Percentiles rank a stretch among this genome's conserved stretches.
Conservation (phyloP, 2,797 vertebrate species). For the Anisognathus igniventris region DNA sequence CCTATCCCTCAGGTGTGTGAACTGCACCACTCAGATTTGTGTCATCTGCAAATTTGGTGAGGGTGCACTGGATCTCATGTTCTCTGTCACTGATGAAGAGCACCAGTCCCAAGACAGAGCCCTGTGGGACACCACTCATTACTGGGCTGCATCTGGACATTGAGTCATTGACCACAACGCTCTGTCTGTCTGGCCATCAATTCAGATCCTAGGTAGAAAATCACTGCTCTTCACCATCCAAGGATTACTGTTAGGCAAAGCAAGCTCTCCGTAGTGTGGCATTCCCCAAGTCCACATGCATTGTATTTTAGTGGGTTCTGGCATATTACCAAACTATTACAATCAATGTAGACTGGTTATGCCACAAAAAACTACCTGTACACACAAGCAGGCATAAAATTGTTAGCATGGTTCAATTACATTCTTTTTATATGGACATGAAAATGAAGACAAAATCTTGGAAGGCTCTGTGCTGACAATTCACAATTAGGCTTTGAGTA, state of each 20-base stretch:
- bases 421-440: background rate
- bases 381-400: background rate
- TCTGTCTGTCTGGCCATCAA: background rate
- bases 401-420: background rate
- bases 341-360: background rate
- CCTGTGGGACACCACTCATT: background rate
- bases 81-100: background rate
- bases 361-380: background rate
- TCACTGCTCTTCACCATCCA: background rate
- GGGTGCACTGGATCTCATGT: background rate
- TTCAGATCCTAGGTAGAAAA: background rate
- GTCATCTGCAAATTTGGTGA: background rate
- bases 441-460: background rate
- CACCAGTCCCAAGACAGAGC: background rate
- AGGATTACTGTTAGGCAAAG: background rate
- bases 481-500: background rate
- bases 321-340: background rate
- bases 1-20: background rate
- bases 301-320: background rate
- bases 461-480: background rate
- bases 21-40: background rate
- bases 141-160: background rate
- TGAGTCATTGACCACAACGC: background rate
- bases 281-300: background rate
- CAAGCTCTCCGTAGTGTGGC: accelerated